Percentiles rank a stretch among this genome's conserved stretches.
Conservation (phyloP, 2,797 vertebrate genomes). For the Enteromius viviparus region DNA sequence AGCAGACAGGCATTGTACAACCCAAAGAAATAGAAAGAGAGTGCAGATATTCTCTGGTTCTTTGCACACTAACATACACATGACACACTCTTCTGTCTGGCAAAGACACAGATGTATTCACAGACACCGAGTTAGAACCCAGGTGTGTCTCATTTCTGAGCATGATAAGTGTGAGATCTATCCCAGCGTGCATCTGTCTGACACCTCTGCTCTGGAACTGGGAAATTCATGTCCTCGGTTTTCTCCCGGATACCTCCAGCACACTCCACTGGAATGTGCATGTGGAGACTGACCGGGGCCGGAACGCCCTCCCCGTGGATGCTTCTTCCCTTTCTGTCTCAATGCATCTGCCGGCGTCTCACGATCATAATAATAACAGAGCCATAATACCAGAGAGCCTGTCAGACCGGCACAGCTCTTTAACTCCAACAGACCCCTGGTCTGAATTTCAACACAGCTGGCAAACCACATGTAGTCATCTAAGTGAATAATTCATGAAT, state of each 20-base stretch:
- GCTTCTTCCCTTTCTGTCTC: conserved; percentile 47
- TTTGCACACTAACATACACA: conserved; percentile 16
- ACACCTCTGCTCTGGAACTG: conserved; percentile 31
- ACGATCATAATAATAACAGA: conserved; percentile 38
- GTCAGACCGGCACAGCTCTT: conserved; percentile 41
- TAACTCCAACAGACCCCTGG: conserved; percentile 45
- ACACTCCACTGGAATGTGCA: conserved; percentile 18
- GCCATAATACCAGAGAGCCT: conserved; percentile 29
- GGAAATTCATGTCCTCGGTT: conserved; percentile 20
- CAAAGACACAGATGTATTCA: neutral
- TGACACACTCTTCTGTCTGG: neutral
- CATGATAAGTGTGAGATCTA: conserved; percentile 38
- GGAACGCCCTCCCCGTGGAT: conserved; percentile 12
- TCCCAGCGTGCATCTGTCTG: conserved; percentile 42
- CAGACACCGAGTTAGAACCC: conserved; percentile 10
- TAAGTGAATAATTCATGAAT: conserved; percentile 14
- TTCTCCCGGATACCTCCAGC: conserved; percentile 29
- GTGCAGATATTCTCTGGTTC: neutral
- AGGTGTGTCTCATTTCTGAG: conserved; percentile 14
- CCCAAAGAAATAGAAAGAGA: neutral
- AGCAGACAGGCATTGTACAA: neutral
- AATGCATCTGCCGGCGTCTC: conserved; percentile 38
- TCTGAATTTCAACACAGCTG: conserved; percentile 50
- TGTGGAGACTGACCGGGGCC: conserved; percentile 32
- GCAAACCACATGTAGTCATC: conserved; percentile 3